Evolutionary conservation across 1,140 invertebrate species (phyloP).

Genomic region (Nymphalis io): DNA sequence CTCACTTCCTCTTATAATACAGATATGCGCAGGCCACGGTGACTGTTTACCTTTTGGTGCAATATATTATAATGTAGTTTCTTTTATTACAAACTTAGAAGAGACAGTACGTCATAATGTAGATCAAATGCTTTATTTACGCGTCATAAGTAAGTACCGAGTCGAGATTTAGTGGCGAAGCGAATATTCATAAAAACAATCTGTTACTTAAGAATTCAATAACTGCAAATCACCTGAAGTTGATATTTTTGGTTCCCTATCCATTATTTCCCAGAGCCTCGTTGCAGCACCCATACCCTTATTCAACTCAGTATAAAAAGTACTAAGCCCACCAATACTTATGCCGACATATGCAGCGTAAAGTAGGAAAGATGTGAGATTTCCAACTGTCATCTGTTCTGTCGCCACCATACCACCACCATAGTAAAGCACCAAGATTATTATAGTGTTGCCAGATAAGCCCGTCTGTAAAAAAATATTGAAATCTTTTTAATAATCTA

Average conservation of each 20-base stretch:
- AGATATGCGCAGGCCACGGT: no score
- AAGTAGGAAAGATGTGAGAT: slow-evolving; percentile 93
- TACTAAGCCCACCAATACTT: slow-evolving; percentile 91
- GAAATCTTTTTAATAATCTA: not conserved
- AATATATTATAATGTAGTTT: no score
- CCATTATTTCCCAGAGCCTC: slow-evolving; percentile 94
- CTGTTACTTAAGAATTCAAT: not conserved
- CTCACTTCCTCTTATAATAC: no score
- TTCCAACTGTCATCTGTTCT: slow-evolving; percentile 92
- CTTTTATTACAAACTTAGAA: no score
- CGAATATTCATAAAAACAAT: slow-evolving; percentile 35
- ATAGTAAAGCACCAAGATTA: slow-evolving; percentile 96
- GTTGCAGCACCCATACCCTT: slow-evolving; percentile 94
- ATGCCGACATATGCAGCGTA: slow-evolving; percentile 97
- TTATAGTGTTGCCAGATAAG: slow-evolving; percentile 94
- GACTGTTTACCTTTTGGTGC: no score
- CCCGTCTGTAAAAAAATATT: slow-evolving; percentile 86
- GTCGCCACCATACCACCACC: slow-evolving; percentile 94
- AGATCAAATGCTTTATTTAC: no score
- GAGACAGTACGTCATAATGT: no score
- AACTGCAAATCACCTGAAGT: slow-evolving; percentile 78
- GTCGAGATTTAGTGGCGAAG: no score
- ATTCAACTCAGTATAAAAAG: slow-evolving; percentile 96
- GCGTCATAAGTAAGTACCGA: no score
- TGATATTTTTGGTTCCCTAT: slow-evolving; percentile 89